Evolutionary conservation across 2,797 vertebrate species (phyloP), one percentile per base, ranked within the genome.

Genomic region (Austrolebias charrua): DNA sequence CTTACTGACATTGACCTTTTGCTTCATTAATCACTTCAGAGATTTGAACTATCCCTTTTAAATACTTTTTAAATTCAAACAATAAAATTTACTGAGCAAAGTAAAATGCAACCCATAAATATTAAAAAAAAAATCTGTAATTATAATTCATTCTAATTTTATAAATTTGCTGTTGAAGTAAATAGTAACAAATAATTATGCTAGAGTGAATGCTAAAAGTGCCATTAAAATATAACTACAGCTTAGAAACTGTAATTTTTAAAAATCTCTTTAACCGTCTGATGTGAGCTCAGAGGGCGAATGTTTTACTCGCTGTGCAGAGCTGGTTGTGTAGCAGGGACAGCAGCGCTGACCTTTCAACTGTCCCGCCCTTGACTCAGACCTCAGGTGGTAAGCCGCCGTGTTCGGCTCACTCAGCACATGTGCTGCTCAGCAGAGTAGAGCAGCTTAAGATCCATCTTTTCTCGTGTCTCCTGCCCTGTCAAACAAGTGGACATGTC

Each of bases 301-400:
- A 78, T 55, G 63, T 65, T 63, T 76, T 76, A 73, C 74, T 81
- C 42, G 29, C 75, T 57, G 46, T 4, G 79, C 80, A 79, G 70
- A 65, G 43, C 71, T 78, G 81, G 84, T 88, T 90, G 83, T 88
- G 76, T 71, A 83, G 85, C 74, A 73, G 80, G 38, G 79, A 79
- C 79, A 59, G 80, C 82, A 55, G 55, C 53, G 50, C 66, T 87
- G 89, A 93, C 91, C 92, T 92, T 90, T 93, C 83, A 87, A 89
- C 91, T 86, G 87, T 86, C 85, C 88, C 87, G 89, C 84, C 91
- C 91, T 92, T 92, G 91, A 88, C 86, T 81, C 81, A 79, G 90
- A 92, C 92, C 92, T 85, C 84, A 90, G 86, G 85, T 84, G 76
- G 85, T 92, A 92, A 92, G 91, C 92, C 89, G 85, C 79, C 79